Evolutionary conservation across 2,797 vertebrate species (phyloP).

Genomic region (Onychomys leucogaster): DNA sequence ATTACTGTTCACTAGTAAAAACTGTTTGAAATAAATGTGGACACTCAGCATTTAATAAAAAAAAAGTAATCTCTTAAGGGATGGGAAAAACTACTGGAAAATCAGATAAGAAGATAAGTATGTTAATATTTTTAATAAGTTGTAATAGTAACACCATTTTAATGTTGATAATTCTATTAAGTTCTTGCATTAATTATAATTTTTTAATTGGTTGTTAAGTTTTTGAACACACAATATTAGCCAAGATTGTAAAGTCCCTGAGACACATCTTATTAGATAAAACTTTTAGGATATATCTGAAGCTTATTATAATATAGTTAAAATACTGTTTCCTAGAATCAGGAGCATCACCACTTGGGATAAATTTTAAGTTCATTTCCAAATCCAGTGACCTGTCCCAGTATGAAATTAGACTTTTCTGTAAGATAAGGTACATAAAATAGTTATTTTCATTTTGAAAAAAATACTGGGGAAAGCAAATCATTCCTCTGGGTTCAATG

Average conservation of each 20-base stretch:
- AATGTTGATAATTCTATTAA: neutral
- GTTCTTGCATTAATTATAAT: constrained; percentile 37
- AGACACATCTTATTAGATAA: neutral
- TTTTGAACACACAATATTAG: neutral
- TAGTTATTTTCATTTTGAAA: constrained; percentile 62
- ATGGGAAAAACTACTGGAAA: neutral
- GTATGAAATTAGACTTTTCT: neutral
- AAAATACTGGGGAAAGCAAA: constrained; percentile 39
- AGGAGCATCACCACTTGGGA: neutral
- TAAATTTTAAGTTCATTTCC: neutral
- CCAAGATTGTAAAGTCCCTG: neutral
- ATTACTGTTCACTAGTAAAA: too few relatives aligned
- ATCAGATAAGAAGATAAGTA: neutral
- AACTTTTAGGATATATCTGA: neutral
- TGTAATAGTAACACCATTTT: neutral
- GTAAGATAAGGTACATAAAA: neutral
- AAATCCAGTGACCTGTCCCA: neutral
- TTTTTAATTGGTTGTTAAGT: constrained; percentile 13
- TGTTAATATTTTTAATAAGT: neutral
- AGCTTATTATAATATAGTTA: neutral
- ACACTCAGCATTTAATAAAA: too few relatives aligned
- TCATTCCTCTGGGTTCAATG: constrained; percentile 60
- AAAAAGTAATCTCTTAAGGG: neutral
- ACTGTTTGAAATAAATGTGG: too few relatives aligned
- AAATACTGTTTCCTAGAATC: neutral